These are phyloP conservation scores for Sialia sialis DNA, from an alignment of 2,113 vertebrate genomes.

Conservation along the genomic window DNA sequence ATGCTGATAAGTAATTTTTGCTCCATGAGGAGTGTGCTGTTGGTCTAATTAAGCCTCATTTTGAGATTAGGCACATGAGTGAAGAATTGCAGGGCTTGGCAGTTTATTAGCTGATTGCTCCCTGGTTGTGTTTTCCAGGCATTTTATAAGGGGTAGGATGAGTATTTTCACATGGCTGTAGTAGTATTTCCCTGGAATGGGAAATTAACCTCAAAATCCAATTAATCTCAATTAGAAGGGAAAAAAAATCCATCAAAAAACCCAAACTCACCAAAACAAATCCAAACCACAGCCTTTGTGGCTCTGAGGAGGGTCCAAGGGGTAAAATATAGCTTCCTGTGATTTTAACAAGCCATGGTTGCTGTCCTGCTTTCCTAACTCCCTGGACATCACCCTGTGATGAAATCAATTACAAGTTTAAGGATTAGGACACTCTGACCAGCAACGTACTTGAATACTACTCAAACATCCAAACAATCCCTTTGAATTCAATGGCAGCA, in stretches of 20 bases:
- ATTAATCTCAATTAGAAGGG: neutral
- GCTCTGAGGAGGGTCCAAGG: neutral
- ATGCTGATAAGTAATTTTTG: conserved; percentile 7
- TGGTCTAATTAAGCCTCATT: conserved; percentile 21
- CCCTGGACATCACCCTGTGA: neutral
- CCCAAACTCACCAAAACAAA: neutral
- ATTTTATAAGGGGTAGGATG: neutral
- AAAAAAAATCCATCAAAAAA: neutral
- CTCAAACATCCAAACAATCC: neutral
- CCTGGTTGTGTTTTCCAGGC: neutral
- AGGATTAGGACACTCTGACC: neutral
- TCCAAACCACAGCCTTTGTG: neutral
- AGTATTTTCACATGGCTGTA: neutral
- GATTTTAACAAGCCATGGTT: neutral
- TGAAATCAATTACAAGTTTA: neutral
- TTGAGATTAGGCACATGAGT: neutral
- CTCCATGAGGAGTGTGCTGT: neutral
- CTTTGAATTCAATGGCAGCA: conserved; percentile 22
- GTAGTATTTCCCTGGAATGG: neutral
- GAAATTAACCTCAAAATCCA: neutral
- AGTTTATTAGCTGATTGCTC: neutral
- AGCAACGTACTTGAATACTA: neutral
- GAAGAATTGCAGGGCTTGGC: neutral
- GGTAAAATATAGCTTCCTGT: neutral
- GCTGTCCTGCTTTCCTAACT: neutral